Percentiles rank a stretch among this genome's conserved stretches.
Evolutionary conservation across 2,888 invertebrate genomes (phyloP).

Genomic region (Elysia crispata): DNA sequence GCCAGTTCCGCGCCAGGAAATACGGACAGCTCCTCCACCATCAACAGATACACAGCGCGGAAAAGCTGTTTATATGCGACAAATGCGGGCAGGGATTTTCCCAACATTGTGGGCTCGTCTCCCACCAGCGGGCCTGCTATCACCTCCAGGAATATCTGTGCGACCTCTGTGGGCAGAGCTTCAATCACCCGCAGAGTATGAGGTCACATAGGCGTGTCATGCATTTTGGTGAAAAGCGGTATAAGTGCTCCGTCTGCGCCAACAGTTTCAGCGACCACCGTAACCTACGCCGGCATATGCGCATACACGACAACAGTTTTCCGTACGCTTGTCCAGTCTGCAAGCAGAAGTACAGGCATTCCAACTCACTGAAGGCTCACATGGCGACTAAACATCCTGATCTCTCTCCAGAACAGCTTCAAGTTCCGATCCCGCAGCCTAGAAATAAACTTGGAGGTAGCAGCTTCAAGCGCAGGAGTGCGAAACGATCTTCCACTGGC

Average conservation of each 20-base stretch:
- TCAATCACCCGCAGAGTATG: slow-evolving; percentile 62
- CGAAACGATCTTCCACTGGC: no score
- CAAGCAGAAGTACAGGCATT: slow-evolving; percentile 65
- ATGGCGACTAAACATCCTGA: slow-evolving; percentile 42
- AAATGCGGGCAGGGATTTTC: slow-evolving; percentile 64
- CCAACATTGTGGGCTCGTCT: slow-evolving; percentile 57
- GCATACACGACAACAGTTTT: slow-evolving; percentile 62
- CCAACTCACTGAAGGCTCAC: slow-evolving; percentile 66
- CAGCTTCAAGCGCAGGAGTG: slow-evolving; percentile 26
- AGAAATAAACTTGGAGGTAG: slow-evolving; percentile 23
- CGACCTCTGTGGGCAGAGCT: slow-evolving; percentile 63
- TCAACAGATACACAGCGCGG: slow-evolving; percentile 49
- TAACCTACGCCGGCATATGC: slow-evolving; percentile 64
- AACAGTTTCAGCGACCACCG: slow-evolving; percentile 65
- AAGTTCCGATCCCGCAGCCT: not conserved
- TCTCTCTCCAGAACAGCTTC: not conserved
- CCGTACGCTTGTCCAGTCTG: slow-evolving; percentile 64
- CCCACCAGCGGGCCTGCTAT: slow-evolving; percentile 59
- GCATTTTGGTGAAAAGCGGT: slow-evolving; percentile 55
- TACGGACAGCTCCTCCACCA: slow-evolving; percentile 45
- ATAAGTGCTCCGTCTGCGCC: slow-evolving; percentile 59
- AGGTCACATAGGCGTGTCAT: slow-evolving; percentile 52
- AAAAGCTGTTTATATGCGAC: slow-evolving; percentile 58
- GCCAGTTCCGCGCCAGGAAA: slow-evolving; percentile 57
- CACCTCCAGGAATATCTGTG: slow-evolving; percentile 61